A percentile compares a stretch with the other conserved stretches of the same genome.
These are phyloP conservation scores for Pelobates cultripes DNA, from an alignment of 2,797 vertebrate species.

Conservation along the genomic window DNA sequence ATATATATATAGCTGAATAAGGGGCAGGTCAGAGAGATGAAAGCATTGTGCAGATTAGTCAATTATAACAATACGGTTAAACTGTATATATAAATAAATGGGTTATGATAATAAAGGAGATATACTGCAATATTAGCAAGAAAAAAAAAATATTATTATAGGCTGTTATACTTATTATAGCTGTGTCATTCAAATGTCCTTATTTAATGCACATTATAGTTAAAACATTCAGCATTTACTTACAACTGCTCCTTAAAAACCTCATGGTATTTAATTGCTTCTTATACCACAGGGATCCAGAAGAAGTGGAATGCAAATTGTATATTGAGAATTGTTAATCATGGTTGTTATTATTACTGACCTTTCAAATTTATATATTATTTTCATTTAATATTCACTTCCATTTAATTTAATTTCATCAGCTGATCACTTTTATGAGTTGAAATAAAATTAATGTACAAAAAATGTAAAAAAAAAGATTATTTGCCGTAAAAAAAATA, in stretches of 20 bases:
- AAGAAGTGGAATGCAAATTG: constrained; percentile 1
- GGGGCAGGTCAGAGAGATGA: too few species aligned
- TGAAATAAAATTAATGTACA: neutral
- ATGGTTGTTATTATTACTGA: neutral
- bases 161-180: neutral
- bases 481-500: too few species aligned
- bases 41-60: too few species aligned
- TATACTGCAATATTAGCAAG: too few species aligned
- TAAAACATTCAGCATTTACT: constrained; percentile 32
- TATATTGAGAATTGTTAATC: neutral
- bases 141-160: neutral
- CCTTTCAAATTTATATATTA: neutral
- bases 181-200: neutral
- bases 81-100: too few species aligned
- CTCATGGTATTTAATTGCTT: neutral
- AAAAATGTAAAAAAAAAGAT: neutral
- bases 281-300: constrained; percentile 10
- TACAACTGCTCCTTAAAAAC: constrained; percentile 69
- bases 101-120: too few species aligned
- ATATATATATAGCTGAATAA: too few species aligned
- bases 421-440: neutral
- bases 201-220: neutral
- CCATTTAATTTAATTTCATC: neutral
- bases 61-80: too few species aligned
- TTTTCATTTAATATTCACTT: neutral